Evolutionary conservation across 2,888 invertebrate genomes (phyloP).

Genomic region (Drosophila sordidula): DNA sequence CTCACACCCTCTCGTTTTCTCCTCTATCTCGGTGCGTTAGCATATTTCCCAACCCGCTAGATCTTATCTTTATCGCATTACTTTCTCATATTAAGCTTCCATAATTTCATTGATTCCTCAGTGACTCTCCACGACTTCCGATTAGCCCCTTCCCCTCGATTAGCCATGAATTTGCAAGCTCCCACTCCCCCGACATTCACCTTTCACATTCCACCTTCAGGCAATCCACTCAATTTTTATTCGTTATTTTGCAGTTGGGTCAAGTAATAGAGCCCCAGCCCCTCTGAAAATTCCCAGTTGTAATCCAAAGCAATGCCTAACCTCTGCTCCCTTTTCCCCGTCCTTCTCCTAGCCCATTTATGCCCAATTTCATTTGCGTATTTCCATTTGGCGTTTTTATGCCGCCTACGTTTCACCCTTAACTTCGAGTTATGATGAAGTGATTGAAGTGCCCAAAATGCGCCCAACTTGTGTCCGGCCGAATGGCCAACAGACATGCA

Average conservation of each 20-base stretch:
- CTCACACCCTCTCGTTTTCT: too few species aligned
- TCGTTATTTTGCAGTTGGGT: slow-evolving; percentile 62
- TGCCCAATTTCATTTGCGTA: slow-evolving; percentile 64
- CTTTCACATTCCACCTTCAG: slow-evolving; percentile 24
- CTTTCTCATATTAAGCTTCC: not conserved
- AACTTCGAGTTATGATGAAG: slow-evolving; percentile 67
- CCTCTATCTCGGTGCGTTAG: not conserved
- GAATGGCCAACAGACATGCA: slow-evolving; percentile 70
- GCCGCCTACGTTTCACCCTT: slow-evolving; percentile 44
- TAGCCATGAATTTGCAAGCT: too few species aligned
- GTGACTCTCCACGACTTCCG: slow-evolving; percentile 13
- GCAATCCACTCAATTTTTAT: slow-evolving; percentile 74
- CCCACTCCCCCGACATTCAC: not conserved
- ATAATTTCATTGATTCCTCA: slow-evolving; percentile 22
- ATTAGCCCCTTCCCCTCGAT: slow-evolving; percentile 5
- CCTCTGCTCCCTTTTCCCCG: not conserved
- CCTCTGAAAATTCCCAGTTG: slow-evolving; percentile 10
- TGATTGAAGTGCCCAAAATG: slow-evolving; percentile 66
- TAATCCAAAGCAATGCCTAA: slow-evolving; percentile 9
- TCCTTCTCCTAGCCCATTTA: slow-evolving; percentile 29
- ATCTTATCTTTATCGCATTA: not conserved
- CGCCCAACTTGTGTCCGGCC: slow-evolving; percentile 40
- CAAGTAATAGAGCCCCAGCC: slow-evolving; percentile 45
- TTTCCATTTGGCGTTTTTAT: slow-evolving; percentile 59
- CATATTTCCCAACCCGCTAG: not conserved